Evolutionary conservation across 2,113 vertebrate species (phyloP).

Genomic region (Spea bombifrons): DNA sequence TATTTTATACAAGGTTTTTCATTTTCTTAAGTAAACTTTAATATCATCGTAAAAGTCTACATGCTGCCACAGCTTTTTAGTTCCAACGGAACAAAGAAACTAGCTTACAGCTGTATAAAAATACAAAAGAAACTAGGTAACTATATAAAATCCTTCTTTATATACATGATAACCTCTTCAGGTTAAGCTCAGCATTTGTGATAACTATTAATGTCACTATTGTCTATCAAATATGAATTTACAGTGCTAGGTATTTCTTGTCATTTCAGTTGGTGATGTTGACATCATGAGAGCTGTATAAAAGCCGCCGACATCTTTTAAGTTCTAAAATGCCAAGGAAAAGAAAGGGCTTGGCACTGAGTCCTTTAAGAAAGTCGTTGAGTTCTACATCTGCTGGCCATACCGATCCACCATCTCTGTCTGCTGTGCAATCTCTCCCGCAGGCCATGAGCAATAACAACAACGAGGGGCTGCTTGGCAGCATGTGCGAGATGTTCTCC

Average conservation of each 20-base stretch:
- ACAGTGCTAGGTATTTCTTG: background rate
- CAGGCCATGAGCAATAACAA: conserved; percentile 47
- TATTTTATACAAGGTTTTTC: no score
- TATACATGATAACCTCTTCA: no score
- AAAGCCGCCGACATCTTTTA: background rate
- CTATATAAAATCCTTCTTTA: no score
- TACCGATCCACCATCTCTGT: background rate
- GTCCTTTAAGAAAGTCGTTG: conserved; percentile 63
- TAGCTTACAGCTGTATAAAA: no score
- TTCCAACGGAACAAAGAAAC: no score
- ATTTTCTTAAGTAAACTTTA: no score
- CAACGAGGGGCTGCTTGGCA: conserved; percentile 74
- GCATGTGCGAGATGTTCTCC: conserved; percentile 91
- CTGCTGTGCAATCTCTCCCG: conserved; percentile 47
- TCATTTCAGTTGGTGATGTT: background rate
- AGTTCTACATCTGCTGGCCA: conserved; percentile 16
- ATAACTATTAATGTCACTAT: no score
- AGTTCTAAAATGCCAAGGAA: conserved; percentile 79
- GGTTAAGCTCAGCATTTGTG: no score
- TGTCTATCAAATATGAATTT: no score
- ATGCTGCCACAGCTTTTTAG: no score
- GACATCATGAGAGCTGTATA: background rate
- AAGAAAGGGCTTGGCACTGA: conserved; percentile 77
- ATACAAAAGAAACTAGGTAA: no score
- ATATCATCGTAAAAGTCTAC: no score